phyloP scores from a whole-genome alignment of 2,113 vertebrate species.

The Marcusenius ussheri region DNA sequence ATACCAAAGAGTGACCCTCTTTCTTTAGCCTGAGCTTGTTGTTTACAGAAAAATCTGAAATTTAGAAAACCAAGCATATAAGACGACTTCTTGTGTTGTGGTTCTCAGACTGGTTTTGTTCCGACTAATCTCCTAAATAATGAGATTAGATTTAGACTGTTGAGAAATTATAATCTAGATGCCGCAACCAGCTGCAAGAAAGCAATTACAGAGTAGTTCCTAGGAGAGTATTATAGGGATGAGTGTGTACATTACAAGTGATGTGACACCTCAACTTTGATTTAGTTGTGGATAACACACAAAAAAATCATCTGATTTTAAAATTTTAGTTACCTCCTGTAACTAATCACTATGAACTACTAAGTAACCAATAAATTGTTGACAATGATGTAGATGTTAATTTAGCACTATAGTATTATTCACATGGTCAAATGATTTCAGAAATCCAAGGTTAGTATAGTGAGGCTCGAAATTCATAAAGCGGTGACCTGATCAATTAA shows the following conservation, averaged over 20 bases:
- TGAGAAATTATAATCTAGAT: background rate
- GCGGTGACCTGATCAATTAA: background rate
- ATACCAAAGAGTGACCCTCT: background rate
- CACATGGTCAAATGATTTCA: background rate
- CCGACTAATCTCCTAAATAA: background rate
- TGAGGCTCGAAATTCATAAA: background rate
- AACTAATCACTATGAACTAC: background rate
- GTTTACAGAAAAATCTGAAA: background rate
- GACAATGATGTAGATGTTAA: background rate
- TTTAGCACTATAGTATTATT: background rate
- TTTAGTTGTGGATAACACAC: background rate
- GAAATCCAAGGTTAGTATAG: background rate
- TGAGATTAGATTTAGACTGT: background rate
- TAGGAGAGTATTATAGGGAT: background rate
- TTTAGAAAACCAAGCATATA: background rate
- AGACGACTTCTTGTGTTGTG: background rate
- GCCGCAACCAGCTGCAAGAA: background rate
- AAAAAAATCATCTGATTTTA: background rate
- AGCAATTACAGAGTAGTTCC: background rate
- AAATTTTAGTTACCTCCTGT: background rate
- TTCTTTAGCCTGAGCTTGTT: background rate
- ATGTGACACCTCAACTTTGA: background rate
- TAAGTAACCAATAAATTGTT: background rate
- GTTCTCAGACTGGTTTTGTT: background rate
- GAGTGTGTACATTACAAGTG: background rate